Conservation (phyloP, 2,888 invertebrate genomes). For the Caprella mutica region DNA sequence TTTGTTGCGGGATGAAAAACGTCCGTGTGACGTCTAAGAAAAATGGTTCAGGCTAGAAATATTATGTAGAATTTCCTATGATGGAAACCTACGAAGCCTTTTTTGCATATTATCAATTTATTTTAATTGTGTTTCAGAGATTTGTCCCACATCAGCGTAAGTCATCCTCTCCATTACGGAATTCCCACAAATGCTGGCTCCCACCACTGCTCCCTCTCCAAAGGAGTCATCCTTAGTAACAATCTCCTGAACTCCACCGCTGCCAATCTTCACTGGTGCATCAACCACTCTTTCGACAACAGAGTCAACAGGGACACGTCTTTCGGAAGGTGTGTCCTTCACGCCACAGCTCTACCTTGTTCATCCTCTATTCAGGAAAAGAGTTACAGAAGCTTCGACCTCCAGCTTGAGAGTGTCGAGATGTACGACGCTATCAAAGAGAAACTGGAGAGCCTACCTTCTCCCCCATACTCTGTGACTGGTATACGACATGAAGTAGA, state of each 20-base stretch:
- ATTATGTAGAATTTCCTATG: too few species aligned
- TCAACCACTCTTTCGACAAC: conserved; percentile 70
- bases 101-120: too few species aligned
- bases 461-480: too few species aligned
- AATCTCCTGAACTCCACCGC: conserved; percentile 68
- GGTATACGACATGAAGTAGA: too few species aligned
- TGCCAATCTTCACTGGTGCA: conserved; percentile 74
- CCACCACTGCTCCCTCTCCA: conserved; percentile 41
- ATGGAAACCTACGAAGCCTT: too few species aligned
- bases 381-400: not conserved
- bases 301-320: conserved; percentile 64
- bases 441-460: too few species aligned
- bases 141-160: not conserved
- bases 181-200: not conserved
- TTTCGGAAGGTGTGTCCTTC: conserved; percentile 71
- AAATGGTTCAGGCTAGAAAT: too few species aligned
- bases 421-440: too few species aligned
- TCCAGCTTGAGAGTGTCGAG: too few species aligned
- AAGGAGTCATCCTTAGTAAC: conserved; percentile 77
- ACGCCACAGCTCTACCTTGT: conserved; percentile 56
- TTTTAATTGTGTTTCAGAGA: too few species aligned
- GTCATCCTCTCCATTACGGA: conserved; percentile 1
- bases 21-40: too few species aligned
- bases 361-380: conserved; percentile 35
- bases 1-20: too few species aligned